Conservation (phyloP, 2,113 vertebrate species). For the Plestiodon gilberti region DNA sequence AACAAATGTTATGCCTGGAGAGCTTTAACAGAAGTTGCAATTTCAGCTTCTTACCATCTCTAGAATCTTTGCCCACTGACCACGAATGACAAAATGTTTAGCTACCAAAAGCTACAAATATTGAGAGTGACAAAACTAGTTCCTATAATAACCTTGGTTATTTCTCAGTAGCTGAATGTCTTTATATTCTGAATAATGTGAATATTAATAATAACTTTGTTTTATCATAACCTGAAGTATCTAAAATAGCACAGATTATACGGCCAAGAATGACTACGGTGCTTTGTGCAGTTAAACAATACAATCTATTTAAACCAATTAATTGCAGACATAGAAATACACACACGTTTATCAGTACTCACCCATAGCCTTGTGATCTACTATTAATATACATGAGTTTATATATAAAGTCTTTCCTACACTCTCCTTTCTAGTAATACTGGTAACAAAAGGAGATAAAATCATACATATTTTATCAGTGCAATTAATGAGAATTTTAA, state of each 20-base stretch:
- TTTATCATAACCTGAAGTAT: background rate
- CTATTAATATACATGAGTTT: background rate
- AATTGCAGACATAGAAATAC: background rate
- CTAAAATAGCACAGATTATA: background rate
- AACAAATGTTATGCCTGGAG: background rate
- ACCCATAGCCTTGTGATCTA: background rate
- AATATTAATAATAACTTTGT: background rate
- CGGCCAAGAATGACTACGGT: background rate
- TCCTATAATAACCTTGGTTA: conserved; percentile 20
- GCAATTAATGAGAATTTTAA: background rate
- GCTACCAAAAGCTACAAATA: background rate
- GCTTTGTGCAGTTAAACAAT: background rate
- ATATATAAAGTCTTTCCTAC: background rate
- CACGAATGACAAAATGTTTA: background rate
- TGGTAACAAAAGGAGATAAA: background rate
- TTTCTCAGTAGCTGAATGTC: background rate
- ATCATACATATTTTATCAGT: background rate
- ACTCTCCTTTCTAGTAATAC: background rate
- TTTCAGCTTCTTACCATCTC: background rate
- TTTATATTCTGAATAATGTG: background rate
- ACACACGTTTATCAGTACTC: background rate
- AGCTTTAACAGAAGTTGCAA: background rate
- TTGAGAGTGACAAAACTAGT: background rate
- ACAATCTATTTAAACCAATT: background rate
- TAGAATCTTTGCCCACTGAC: background rate